These are phyloP conservation scores for Salvelinus namaycush DNA, from an alignment of 2,113 vertebrate species.

Conservation along the genomic window DNA sequence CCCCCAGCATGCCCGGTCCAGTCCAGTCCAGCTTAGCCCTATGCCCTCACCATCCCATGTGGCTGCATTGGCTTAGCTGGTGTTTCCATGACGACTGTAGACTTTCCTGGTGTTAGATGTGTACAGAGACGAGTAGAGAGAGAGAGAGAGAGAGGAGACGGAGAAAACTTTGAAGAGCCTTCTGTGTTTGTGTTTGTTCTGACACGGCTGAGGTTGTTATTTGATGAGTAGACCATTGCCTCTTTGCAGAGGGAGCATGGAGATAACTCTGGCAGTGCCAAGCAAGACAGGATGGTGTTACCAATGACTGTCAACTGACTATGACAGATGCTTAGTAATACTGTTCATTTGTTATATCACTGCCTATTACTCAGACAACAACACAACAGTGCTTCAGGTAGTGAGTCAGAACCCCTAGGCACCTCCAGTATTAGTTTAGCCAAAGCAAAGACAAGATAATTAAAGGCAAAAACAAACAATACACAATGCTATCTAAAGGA, in stretches of 20 bases:
- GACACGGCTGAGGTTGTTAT: neutral
- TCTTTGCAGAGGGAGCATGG: neutral
- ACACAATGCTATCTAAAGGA: conserved; percentile 1
- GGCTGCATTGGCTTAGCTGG: conserved; percentile 58
- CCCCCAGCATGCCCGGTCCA: neutral
- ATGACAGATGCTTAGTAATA: neutral
- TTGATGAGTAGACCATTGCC: neutral
- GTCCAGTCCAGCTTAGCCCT: neutral
- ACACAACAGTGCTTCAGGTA: neutral
- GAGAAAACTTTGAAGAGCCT: neutral
- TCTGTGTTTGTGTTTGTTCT: neutral
- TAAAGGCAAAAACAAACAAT: neutral
- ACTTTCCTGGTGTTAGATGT: conserved; percentile 65
- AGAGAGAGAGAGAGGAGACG: neutral
- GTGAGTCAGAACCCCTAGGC: neutral
- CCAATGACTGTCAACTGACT: neutral
- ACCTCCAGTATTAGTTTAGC: neutral
- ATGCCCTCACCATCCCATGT: neutral
- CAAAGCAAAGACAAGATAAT: neutral
- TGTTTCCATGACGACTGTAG: conserved; percentile 66
- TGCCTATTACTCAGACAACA: neutral
- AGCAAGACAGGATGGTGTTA: neutral
- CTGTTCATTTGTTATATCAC: neutral
- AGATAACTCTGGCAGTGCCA: neutral
- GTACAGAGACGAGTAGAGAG: conserved; percentile 28